These are phyloP conservation scores for Cantharis rufa DNA, from an alignment of 2,888 invertebrate genomes.

Conservation along the genomic window DNA sequence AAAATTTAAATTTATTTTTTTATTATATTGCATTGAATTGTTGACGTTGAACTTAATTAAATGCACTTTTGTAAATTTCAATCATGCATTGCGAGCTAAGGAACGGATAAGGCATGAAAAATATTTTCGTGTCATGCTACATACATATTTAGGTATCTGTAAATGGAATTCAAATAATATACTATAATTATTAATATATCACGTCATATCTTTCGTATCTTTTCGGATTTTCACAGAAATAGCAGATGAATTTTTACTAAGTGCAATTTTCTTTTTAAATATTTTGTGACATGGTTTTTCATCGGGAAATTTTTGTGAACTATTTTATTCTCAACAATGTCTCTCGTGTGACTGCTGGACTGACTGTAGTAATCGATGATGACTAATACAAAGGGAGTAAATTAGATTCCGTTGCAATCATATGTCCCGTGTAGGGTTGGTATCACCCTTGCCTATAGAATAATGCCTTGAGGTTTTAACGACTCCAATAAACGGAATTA, in stretches of 20 bases:
- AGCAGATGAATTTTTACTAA: neutral
- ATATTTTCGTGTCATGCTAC: neutral
- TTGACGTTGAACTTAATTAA: neutral
- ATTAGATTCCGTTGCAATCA: constrained; percentile 17
- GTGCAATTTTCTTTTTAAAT: too few species aligned
- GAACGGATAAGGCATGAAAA: neutral
- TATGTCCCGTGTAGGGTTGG: constrained; percentile 1
- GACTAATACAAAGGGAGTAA: constrained; percentile 16
- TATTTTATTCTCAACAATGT: neutral
- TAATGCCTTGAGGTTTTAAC: neutral
- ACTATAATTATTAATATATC: neutral
- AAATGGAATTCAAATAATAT: neutral
- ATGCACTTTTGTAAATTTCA: neutral
- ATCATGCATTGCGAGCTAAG: neutral
- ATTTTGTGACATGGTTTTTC: too few species aligned
- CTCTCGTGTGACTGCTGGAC: neutral
- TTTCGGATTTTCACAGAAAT: neutral
- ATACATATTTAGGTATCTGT: neutral
- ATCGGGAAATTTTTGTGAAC: neutral
- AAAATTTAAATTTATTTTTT: neutral
- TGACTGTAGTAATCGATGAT: neutral
- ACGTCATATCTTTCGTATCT: neutral
- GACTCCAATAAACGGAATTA: neutral
- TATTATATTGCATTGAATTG: neutral
- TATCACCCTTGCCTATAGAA: constrained; percentile 4